These are phyloP conservation scores for Orientallactaga bullata DNA, from an alignment of 2,113 vertebrate species.

Conservation along the genomic window DNA sequence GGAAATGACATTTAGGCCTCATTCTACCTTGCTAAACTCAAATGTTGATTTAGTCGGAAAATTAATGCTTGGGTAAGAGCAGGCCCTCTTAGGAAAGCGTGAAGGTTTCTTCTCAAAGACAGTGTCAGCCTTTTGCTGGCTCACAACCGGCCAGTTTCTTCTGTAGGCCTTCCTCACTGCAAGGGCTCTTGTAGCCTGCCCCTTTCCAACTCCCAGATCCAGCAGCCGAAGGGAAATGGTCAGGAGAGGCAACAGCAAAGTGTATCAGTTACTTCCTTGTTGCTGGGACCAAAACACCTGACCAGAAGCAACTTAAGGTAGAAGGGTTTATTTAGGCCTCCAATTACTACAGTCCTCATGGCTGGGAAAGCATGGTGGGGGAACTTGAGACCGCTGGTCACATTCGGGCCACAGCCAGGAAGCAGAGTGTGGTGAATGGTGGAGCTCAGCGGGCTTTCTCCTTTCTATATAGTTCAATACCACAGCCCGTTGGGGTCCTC, in stretches of 20 bases:
- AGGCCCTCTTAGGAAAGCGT: background rate
- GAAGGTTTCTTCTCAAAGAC: background rate
- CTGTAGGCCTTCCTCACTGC: background rate
- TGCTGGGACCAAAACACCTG: too few species aligned
- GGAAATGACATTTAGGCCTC: conserved; percentile 21
- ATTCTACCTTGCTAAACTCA: conserved; percentile 63
- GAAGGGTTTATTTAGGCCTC: too few species aligned
- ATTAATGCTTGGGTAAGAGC: conserved; percentile 25
- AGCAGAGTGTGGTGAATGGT: too few species aligned
- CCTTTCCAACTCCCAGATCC: background rate
- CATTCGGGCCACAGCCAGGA: too few species aligned
- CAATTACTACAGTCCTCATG: too few species aligned
- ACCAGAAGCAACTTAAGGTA: too few species aligned
- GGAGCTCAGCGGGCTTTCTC: too few species aligned
- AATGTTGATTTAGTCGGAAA: conserved; percentile 52
- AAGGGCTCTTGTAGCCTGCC: background rate
- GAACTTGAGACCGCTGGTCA: too few species aligned
- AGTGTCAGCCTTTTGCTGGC: fast-evolving
- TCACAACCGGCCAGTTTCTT: background rate
- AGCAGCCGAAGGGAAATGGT: background rate
- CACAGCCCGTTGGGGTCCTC: too few species aligned
- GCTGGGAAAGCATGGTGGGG: too few species aligned
- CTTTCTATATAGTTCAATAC: too few species aligned
- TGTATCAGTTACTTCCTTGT: too few species aligned
- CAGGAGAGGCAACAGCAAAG: background rate